A percentile compares a stretch with the other conserved stretches of the same genome.
Conservation (phyloP, 37 sponge, comb jelly and placozoan genomes). For the Beroe forskalii region DNA sequence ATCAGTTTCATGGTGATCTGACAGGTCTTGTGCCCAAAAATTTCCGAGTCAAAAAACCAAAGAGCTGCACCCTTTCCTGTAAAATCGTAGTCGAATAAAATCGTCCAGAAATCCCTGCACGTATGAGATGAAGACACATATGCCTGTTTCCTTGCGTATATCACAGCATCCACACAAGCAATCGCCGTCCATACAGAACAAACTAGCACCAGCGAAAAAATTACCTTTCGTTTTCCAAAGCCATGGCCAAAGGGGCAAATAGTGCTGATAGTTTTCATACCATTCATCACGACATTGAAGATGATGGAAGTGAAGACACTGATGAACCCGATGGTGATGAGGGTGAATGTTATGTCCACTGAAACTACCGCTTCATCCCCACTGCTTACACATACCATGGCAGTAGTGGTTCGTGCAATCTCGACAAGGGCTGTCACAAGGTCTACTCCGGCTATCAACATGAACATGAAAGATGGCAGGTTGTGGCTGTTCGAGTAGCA, state of each 20-base stretch:
- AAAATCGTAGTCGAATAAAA: conserved; percentile 7
- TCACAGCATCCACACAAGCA: not conserved
- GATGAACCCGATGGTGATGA: conserved; percentile 9
- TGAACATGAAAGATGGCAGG: conserved; percentile 6
- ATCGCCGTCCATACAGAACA: not conserved
- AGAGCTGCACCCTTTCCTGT: not conserved
- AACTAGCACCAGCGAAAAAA: not conserved
- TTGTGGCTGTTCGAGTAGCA: not conserved
- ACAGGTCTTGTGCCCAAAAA: not conserved
- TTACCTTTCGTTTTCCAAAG: not conserved
- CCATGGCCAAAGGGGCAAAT: not conserved
- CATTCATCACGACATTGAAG: not conserved
- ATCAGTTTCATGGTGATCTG: not conserved
- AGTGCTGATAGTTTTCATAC: not conserved
- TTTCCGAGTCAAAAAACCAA: not conserved
- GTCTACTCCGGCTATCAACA: conserved; percentile 11
- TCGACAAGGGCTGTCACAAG: not conserved
- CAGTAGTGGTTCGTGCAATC: not conserved
- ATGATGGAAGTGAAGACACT: conserved; percentile 4
- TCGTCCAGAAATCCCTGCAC: not conserved
- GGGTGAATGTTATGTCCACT: not conserved
- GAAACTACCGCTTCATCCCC: not conserved
- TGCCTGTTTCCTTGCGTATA: not conserved
- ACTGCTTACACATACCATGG: not conserved
- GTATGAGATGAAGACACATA: not conserved